Base-by-base conservation (phyloP, 2,113 vertebrate species). In the Caloenas nicobarica region DNA sequence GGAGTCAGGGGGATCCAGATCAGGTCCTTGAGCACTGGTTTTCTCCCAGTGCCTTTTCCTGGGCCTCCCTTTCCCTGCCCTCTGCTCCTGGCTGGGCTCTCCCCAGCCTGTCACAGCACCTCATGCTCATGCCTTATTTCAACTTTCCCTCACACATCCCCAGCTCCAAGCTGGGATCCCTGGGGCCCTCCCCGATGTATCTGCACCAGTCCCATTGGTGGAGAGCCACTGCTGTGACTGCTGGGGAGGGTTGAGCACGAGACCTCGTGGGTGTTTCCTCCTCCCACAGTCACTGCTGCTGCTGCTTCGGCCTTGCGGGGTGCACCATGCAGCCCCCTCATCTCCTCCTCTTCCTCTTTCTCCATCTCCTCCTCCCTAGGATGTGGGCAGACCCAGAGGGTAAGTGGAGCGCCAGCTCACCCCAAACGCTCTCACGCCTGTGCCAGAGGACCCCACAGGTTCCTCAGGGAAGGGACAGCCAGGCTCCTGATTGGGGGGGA, bases 321-420 rank as follows among this genome's bases (percentile, higher is more conserved):
- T 8, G 34, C n/a, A 26, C n/a, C 72, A 96, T 96, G 96, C 68
- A 40, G 72, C 16, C 23, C 25, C 15, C 10, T 40, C 60, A 17
- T 22, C 26, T 80, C 46, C 28, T 93, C 24, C 36, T 93, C 58
- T 60, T 95, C 86, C 36, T 85, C 40, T 68, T 90, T 38, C 61
- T 81, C 19, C 18, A 16, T 5, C 10, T 77, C n/a, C 33, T 93
- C 16, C 60, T 92, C n/a, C 81, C 60, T 16, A 46, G 31, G 36
- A 88, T 46, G 16, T 66, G 80, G 81, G 69, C 93, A 86, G 40
- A 92, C 15, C 11, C 69, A 57, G 76, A 86, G 51, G 95, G 96
- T 96, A 96, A 96, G 91, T 95, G 56, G 60, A 86, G 17, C 73
- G 25, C 65, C 53, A 58, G 17, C 61, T 93, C 70, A 85, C 31